Conservation (phyloP, 2,113 vertebrate genomes). For the Fukomys damarensis region DNA sequence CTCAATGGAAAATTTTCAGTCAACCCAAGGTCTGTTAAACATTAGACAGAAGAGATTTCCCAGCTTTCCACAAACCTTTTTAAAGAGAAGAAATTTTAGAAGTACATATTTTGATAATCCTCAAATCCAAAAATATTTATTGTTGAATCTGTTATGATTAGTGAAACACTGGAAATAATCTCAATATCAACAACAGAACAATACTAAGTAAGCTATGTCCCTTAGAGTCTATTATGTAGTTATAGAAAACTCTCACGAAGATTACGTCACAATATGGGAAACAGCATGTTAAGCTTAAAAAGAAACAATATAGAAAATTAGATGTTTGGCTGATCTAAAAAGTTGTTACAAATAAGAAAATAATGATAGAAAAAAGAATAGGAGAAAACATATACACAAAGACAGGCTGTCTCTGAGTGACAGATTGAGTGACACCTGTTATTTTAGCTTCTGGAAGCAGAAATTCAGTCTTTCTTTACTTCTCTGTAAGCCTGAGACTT, state of each 20-base stretch:
- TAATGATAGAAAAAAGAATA: not conserved
- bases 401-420: not conserved
- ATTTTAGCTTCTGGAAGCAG: not conserved
- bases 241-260: not conserved
- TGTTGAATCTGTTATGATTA: slow-evolving; percentile 1
- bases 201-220: not conserved
- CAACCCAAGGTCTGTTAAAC: slow-evolving; percentile 17
- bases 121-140: slow-evolving; percentile 27
- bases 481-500: not conserved
- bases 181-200: slow-evolving; percentile 19
- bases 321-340: slow-evolving; percentile 28
- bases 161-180: not conserved
- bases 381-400: not conserved
- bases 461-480: not conserved
- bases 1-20: slow-evolving; percentile 45
- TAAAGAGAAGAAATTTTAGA: slow-evolving; percentile 34
- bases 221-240: not conserved
- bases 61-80: not conserved
- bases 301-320: not conserved
- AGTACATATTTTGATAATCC: not conserved
- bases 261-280: not conserved
- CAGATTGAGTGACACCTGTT: not conserved
- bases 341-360: slow-evolving; percentile 51
- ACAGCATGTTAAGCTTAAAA: slow-evolving; percentile 18
- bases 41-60: not conserved